A percentile compares a stretch with the other conserved stretches of the same genome.
phyloP scores from a whole-genome alignment of 2,888 invertebrate species.

The Lepidocyrtinus sp. region DNA sequence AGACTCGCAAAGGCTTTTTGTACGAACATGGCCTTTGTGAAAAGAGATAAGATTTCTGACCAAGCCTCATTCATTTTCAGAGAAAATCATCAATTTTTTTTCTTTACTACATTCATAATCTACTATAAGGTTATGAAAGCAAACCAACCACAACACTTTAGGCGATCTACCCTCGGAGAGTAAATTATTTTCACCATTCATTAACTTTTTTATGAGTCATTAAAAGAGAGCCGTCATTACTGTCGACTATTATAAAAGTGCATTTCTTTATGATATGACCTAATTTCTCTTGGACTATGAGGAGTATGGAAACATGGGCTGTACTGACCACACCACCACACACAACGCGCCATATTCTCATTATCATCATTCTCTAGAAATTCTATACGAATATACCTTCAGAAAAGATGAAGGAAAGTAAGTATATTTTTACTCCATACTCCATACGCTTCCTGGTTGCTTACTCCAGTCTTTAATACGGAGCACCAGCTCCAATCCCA shows the following conservation, averaged over 20 bases:
- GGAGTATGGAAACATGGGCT: neutral
- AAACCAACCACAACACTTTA: no score
- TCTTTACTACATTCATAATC: no score
- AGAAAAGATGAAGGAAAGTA: neutral
- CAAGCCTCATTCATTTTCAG: no score
- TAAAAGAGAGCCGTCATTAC: neutral
- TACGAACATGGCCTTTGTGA: no score
- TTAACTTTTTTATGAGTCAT: neutral
- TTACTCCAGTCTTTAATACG: no score
- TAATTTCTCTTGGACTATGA: neutral
- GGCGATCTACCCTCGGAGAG: no score
- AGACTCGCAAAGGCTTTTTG: no score
- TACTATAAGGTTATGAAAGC: no score
- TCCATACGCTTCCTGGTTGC: no score
- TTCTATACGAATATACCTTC: neutral
- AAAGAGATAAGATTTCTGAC: no score
- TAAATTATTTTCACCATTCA: neutral
- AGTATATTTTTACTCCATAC: no score
- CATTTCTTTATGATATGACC: neutral
- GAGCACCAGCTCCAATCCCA: constrained; percentile 1
- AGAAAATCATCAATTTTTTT: no score
- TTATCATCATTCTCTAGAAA: neutral
- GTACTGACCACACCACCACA: neutral
- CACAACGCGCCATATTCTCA: neutral
- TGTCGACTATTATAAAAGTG: neutral